Conservation (phyloP, 2,888 invertebrate species). For the Itoplectis maculator region DNA sequence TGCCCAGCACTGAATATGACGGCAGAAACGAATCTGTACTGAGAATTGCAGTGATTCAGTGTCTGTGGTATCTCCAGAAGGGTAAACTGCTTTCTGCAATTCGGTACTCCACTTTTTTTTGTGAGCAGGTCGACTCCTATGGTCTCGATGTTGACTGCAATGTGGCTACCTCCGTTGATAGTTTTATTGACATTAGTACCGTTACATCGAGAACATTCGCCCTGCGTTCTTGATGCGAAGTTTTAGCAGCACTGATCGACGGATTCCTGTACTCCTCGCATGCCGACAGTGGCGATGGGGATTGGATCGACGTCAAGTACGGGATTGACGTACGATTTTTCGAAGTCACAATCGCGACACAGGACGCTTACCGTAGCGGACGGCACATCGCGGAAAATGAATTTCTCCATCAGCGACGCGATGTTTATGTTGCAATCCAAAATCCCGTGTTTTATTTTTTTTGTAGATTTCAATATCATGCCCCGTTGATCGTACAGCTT, state of each 20-base stretch:
- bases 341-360: neutral
- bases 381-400: constrained; percentile 9
- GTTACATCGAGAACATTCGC: constrained; percentile 37
- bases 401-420: constrained; percentile 21
- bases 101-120: constrained; percentile 13
- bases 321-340: neutral
- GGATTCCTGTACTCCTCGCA: constrained; percentile 49
- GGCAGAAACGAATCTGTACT: constrained; percentile 43
- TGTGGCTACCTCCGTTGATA: constrained; percentile 46
- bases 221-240: constrained; percentile 28
- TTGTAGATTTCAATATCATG: neutral
- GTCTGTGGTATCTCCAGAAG: constrained; percentile 49
- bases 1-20: constrained; percentile 35
- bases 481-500: constrained; percentile 18
- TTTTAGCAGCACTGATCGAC: constrained; percentile 34
- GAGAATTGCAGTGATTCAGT: neutral
- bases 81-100: constrained; percentile 51
- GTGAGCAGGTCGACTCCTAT: constrained; percentile 25
- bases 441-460: constrained; percentile 14
- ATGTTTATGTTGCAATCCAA: constrained; percentile 43
- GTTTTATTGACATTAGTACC: constrained; percentile 31
- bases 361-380: neutral
- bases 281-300: neutral
- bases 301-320: constrained; percentile 7
- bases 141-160: constrained; percentile 49